Conservation (phyloP, 2,113 vertebrate genomes). For the Lepidothrix coronata region DNA sequence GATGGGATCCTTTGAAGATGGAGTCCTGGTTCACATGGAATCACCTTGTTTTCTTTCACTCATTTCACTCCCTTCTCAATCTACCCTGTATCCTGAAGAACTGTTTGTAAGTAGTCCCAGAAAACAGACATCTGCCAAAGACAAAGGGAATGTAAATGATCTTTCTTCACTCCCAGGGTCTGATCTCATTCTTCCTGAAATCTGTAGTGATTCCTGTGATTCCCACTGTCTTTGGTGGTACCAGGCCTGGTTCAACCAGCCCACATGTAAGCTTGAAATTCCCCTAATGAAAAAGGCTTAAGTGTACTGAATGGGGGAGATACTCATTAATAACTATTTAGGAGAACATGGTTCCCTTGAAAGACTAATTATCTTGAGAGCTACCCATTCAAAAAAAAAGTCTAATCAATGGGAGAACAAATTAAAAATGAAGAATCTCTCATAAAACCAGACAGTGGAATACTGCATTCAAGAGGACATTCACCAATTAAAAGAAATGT, state of each 20-base stretch:
- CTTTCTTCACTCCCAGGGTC: background rate
- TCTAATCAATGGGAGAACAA: constrained; percentile 12
- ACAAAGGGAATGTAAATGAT: background rate
- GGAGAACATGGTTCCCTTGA: background rate
- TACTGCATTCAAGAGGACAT: constrained; percentile 7
- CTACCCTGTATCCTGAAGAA: background rate
- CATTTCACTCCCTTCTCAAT: background rate
- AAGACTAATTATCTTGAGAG: constrained; percentile 29
- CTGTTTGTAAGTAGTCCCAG: background rate
- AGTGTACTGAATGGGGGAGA: background rate
- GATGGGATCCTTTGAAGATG: background rate
- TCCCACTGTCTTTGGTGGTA: background rate
- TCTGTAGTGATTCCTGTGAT: background rate
- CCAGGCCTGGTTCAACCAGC: background rate
- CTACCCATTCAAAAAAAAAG: background rate
- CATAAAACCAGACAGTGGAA: background rate
- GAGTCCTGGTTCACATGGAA: background rate
- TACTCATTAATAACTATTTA: background rate
- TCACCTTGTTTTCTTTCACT: background rate
- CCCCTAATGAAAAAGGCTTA: background rate
- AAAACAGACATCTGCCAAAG: background rate
- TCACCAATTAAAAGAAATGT: constrained; percentile 46
- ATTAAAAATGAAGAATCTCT: constrained; percentile 15
- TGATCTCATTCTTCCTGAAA: background rate
- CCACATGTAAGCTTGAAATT: background rate